Evolutionary conservation across 2,113 vertebrate genomes (phyloP).

Genomic region (Prochilodus magdalenae): DNA sequence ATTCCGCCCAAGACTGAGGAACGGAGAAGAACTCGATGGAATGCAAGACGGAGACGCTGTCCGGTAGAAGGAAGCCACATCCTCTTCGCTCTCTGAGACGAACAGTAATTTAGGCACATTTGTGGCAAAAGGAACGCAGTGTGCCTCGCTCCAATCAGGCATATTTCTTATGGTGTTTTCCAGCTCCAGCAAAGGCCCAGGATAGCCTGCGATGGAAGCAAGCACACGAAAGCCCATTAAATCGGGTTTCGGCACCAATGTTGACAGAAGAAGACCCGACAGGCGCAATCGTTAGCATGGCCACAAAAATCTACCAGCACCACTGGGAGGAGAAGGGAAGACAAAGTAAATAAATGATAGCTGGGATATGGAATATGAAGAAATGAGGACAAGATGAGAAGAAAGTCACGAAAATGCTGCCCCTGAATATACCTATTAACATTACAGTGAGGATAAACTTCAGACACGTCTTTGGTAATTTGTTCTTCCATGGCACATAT

Average conservation of each 20-base stretch:
- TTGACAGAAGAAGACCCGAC: background rate
- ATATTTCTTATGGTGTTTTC: constrained; percentile 57
- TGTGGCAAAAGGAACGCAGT: constrained; percentile 44
- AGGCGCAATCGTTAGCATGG: constrained; percentile 6
- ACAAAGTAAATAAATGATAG: constrained; percentile 27
- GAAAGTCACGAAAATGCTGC: no score
- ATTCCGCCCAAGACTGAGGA: background rate
- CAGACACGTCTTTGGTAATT: no score
- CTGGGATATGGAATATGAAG: background rate
- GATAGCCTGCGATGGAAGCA: constrained; percentile 38
- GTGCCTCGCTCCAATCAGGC: constrained; percentile 53
- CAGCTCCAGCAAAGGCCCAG: background rate
- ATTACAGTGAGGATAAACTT: no score
- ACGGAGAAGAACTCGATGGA: constrained; percentile 23
- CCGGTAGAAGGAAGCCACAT: constrained; percentile 45
- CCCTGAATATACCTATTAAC: no score
- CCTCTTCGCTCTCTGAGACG: constrained; percentile 41
- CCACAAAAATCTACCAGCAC: constrained; percentile 25
- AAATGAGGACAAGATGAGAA: constrained; percentile 5
- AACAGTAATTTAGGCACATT: constrained; percentile 51
- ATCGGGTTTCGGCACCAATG: constrained; percentile 28
- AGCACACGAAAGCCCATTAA: constrained; percentile 21
- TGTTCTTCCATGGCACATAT: no score
- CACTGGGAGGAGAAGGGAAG: background rate
- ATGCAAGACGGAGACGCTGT: constrained; percentile 26